Base-by-base conservation (phyloP, 2,888 invertebrate species). In the Eucera pruinosa region DNA sequence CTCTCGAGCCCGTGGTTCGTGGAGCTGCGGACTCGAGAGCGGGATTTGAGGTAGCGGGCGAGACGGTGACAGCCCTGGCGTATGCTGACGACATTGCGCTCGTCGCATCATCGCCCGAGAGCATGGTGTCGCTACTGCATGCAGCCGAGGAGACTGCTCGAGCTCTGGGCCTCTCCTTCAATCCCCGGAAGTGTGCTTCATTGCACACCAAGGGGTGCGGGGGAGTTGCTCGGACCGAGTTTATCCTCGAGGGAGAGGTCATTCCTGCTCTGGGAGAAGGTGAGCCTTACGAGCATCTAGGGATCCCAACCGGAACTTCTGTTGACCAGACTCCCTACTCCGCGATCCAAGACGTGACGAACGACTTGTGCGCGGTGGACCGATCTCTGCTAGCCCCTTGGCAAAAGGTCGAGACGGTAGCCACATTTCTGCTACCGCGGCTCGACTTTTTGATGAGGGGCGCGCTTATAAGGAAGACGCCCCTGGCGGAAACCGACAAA, bases 1-100 rank as follows among this genome's bases (percentile, higher is more conserved):
- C 84, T 6, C 65, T 88, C 13, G 89, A 91, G 60, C 86, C 87
- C 1, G 45, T 90, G 15, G 62, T 87, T 1, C 54, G 73, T 0
- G 43, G 15, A 18, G 54, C 76, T 0, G 36, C 48, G 18, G 70
- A 39, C 0, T 23, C 66, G 20, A 1, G 45, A 61, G 0, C 70
- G 67, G 2, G 7, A 43, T 47, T n/a, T n/a, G n/a, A n/a, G 2
- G 18, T 62, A 0, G 43, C 70, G 0, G 71, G 71, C 2, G 76
- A 75, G 2, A 78, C 80, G n/a, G 41, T 80, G 0, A 57, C 54
- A 0, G 33, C 71, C 0, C 36, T 80, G 57, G 78, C 57, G 72
- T 48, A 61, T 36, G 62, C 62, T 5, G 47, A 47, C 2, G 45
- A 47, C 2, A 1, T 33, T 6, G 23, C 47, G n/a, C 18, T 27